phyloP scores from a whole-genome alignment of 2,797 vertebrate genomes.

The Chelon labrosus region DNA sequence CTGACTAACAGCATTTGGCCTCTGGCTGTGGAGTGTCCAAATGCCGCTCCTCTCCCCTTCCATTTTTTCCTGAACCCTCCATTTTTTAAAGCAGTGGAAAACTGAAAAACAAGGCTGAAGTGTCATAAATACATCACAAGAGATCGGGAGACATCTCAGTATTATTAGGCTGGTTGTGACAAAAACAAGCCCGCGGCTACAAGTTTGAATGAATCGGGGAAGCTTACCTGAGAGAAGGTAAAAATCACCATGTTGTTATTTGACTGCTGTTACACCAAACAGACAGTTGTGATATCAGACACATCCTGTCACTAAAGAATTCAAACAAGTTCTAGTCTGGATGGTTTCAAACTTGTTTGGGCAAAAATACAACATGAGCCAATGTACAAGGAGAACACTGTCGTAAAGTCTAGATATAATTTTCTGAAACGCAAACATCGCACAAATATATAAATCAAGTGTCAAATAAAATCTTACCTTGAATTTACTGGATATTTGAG shows the following conservation, averaged over 20 bases:
- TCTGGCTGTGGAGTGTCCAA: conserved; percentile 14
- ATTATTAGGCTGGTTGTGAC: neutral
- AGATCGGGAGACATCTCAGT: neutral
- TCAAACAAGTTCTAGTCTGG: neutral
- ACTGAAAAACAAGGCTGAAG: neutral
- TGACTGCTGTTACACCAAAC: conserved; percentile 1
- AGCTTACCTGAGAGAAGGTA: neutral
- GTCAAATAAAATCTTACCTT: neutral
- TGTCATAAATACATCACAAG: too few relatives aligned
- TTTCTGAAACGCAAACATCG: neutral
- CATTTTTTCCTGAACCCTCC: conserved; percentile 3
- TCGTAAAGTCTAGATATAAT: neutral
- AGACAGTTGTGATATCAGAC: neutral
- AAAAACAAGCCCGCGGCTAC: neutral
- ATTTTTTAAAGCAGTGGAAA: conserved; percentile 5
- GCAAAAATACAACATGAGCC: neutral
- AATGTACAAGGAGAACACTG: neutral
- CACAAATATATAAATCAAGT: neutral
- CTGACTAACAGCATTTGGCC: conserved; percentile 38
- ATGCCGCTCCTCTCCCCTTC: conserved; percentile 2
- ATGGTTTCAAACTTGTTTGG: conserved; percentile 36
- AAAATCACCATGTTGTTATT: neutral
- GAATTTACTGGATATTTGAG: too few relatives aligned
- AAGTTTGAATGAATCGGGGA: neutral
- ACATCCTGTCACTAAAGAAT: conserved; percentile 39